These are phyloP conservation scores for Caenorhabditis drosophilae DNA, from an alignment of 2,888 invertebrate species.

Conservation along the genomic window DNA sequence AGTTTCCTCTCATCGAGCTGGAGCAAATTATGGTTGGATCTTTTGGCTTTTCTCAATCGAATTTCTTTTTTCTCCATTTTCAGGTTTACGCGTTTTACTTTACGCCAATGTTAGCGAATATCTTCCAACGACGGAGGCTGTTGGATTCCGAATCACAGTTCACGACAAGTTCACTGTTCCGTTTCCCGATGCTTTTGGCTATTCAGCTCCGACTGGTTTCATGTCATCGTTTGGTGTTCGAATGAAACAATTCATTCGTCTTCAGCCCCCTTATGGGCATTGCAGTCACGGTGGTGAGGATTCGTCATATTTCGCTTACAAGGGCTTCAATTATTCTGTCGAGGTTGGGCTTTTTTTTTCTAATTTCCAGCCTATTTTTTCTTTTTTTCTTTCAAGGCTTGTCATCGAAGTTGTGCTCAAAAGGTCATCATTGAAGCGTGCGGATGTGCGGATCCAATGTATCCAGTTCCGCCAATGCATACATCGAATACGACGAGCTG, in stretches of 20 bases:
- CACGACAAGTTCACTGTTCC: constrained; percentile 68
- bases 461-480: constrained; percentile 51
- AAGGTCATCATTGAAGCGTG: constrained; percentile 59
- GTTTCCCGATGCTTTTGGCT: constrained; percentile 68
- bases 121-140: constrained; percentile 66
- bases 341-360: constrained; percentile 43
- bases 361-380: neutral
- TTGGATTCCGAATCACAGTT: constrained; percentile 67
- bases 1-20: constrained; percentile 65
- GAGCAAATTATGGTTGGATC: constrained; percentile 66
- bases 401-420: constrained; percentile 67
- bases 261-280: constrained; percentile 63
- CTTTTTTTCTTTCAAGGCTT: constrained; percentile 34
- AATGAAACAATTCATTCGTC: constrained; percentile 67
- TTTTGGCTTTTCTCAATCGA: neutral
- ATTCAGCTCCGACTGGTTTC: constrained; percentile 68
- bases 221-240: constrained; percentile 67
- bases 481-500: constrained; percentile 35
- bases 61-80: neutral
- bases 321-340: constrained; percentile 66
- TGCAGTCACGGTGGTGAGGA: constrained; percentile 64
- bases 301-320: constrained; percentile 53
- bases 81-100: constrained; percentile 65
- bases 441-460: constrained; percentile 67
- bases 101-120: constrained; percentile 68